phyloP scores from a whole-genome alignment of 2,888 invertebrate species.

The Catocala sponsa region DNA sequence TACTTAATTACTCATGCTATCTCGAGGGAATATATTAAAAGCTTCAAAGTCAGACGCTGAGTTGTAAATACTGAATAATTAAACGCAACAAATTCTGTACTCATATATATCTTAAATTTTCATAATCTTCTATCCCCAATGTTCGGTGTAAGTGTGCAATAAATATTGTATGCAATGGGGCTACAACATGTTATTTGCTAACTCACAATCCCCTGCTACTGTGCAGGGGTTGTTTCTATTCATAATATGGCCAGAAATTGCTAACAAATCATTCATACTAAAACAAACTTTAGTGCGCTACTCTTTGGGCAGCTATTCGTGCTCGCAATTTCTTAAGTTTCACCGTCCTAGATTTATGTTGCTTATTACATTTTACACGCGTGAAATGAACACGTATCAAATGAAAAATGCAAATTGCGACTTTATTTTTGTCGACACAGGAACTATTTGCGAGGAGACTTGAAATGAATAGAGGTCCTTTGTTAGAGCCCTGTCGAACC shows the following conservation, averaged over 20 bases:
- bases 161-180: slow-evolving; percentile 81
- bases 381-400: slow-evolving; percentile 77
- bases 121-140: slow-evolving; percentile 72
- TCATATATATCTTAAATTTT: slow-evolving; percentile 64
- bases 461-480: slow-evolving; percentile 27
- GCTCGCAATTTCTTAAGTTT: slow-evolving; percentile 39
- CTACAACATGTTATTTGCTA: slow-evolving; percentile 80
- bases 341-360: slow-evolving; percentile 78
- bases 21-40: slow-evolving; percentile 50
- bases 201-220: slow-evolving; percentile 70
- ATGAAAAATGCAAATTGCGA: slow-evolving; percentile 73
- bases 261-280: slow-evolving; percentile 52
- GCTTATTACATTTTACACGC: slow-evolving; percentile 85
- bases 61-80: slow-evolving; percentile 55
- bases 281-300: slow-evolving; percentile 57
- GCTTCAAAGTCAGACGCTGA: slow-evolving; percentile 44
- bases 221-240: slow-evolving; percentile 76
- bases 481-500: slow-evolving; percentile 58
- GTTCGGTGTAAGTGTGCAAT: slow-evolving; percentile 70
- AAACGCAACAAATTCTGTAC: slow-evolving; percentile 56
- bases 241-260: slow-evolving; percentile 76
- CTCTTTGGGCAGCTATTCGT: slow-evolving; percentile 43
- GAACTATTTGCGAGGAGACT: slow-evolving; percentile 62
- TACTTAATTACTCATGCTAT: slow-evolving; percentile 54
- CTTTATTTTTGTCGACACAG: slow-evolving; percentile 69